These are phyloP conservation scores for Idaea straminata DNA, from an alignment of 2,888 invertebrate species.

Conservation along the genomic window DNA sequence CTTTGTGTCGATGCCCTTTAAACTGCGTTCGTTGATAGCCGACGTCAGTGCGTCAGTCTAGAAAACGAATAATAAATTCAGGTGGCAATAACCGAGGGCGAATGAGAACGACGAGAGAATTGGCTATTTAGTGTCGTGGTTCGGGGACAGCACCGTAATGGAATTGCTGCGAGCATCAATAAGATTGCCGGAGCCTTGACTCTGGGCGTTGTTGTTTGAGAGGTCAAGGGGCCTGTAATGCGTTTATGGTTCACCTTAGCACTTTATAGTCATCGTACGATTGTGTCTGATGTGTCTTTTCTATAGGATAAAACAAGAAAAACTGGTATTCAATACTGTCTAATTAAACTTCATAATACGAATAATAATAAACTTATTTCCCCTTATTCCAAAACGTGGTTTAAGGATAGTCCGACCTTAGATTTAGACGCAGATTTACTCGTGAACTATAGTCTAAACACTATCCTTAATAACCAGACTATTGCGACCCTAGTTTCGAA, in stretches of 20 bases:
- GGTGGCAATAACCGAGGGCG: constrained; percentile 32
- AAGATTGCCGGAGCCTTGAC: constrained; percentile 56
- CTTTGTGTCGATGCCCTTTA: constrained; percentile 36
- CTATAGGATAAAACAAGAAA: constrained; percentile 42
- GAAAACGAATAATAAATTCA: constrained; percentile 41
- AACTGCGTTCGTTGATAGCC: constrained; percentile 27
- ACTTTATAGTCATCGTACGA: constrained; percentile 57
- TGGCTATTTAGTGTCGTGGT: constrained; percentile 42
- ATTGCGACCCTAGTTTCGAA: too few species aligned
- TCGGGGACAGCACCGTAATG: constrained; percentile 42
- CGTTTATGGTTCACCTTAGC: constrained; percentile 55
- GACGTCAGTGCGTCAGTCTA: constrained; percentile 18
- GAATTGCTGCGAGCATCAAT: constrained; percentile 46
- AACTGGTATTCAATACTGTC: not conserved
- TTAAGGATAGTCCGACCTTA: too few species aligned
- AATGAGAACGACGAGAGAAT: constrained; percentile 44
- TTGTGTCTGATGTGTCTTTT: constrained; percentile 32
- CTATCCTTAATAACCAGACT: too few species aligned
- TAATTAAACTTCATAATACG: too few species aligned
- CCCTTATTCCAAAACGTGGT: too few species aligned
- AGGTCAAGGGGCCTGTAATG: constrained; percentile 65
- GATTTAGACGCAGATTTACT: too few species aligned
- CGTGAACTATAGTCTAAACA: too few species aligned
- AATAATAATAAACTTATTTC: too few species aligned
- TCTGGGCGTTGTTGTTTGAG: constrained; percentile 40